Evolutionary conservation across 2,888 invertebrate species (phyloP).

Genomic region (Pogonocherus hispidulus): DNA sequence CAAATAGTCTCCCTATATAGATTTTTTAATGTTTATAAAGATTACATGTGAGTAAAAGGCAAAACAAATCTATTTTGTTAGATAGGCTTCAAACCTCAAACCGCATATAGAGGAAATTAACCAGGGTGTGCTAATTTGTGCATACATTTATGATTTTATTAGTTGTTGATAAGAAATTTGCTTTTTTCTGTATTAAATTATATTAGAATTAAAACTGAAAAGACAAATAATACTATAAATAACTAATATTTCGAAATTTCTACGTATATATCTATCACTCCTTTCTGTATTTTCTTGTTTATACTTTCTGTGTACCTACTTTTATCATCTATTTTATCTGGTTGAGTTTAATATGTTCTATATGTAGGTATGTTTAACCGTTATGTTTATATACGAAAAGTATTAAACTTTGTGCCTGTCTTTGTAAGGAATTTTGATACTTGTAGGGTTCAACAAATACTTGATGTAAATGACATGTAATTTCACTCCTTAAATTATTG

Average conservation of each 20-base stretch:
- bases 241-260: conserved; percentile 37
- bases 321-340: conserved; percentile 3
- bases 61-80: no score
- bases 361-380: conserved; percentile 22
- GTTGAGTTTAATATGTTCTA: conserved; percentile 14
- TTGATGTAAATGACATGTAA: conserved; percentile 57
- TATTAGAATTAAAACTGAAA: conserved; percentile 40
- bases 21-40: no score
- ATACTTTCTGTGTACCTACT: conserved; percentile 1
- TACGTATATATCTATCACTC: conserved; percentile 26
- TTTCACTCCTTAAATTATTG: conserved; percentile 58
- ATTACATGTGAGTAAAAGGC: no score
- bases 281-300: conserved; percentile 10
- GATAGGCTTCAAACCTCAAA: no score
- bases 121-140: no score
- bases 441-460: conserved; percentile 59
- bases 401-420: conserved; percentile 63
- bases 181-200: conserved; percentile 31
- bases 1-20: no score
- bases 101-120: no score
- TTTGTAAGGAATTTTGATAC: conserved; percentile 61
- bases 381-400: conserved; percentile 47
- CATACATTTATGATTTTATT: no score
- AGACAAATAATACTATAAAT: conserved; percentile 43
- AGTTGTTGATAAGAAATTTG: no score